Conservation (phyloP, 1,140 invertebrate genomes). For the Dufourea novaeangliae region DNA sequence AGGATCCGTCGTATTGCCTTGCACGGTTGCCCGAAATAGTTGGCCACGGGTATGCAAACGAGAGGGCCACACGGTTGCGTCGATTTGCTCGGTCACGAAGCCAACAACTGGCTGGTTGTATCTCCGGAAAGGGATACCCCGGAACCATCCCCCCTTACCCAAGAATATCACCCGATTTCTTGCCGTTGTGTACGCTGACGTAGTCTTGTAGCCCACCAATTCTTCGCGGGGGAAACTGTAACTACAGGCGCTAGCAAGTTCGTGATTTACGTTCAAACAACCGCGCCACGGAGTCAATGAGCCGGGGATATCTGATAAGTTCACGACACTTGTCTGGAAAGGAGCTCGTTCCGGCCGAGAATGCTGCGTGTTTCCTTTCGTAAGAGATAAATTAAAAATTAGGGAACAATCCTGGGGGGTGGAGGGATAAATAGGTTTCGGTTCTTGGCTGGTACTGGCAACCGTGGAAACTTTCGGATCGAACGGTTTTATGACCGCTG, state of each 20-base stretch:
- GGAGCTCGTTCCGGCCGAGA: background rate
- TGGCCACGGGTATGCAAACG: no score
- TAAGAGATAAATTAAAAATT: slow-evolving; percentile 43
- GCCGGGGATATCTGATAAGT: slow-evolving; percentile 42
- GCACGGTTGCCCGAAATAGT: no score
- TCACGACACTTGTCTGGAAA: slow-evolving; percentile 30
- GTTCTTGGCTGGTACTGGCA: slow-evolving; percentile 3
- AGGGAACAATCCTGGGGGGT: background rate
- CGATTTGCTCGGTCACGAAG: no score
- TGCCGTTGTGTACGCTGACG: no score
- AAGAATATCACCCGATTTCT: no score
- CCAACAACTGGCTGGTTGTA: no score
- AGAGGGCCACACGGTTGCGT: no score
- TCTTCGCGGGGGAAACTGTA: background rate
- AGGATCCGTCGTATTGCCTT: no score
- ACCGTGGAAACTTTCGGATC: background rate
- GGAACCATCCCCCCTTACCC: no score
- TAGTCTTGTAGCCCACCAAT: background rate
- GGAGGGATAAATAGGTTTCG: slow-evolving; percentile 21
- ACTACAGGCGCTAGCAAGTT: slow-evolving; percentile 21
- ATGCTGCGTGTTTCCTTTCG: slow-evolving; percentile 1
- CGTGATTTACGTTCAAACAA: slow-evolving; percentile 1
- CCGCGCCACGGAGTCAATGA: slow-evolving; percentile 27
- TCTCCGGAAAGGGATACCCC: no score
- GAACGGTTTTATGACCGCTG: background rate